A percentile compares a stretch with the other conserved stretches of the same genome.
phyloP scores from a whole-genome alignment of 2,888 invertebrate genomes.

The Synergus umbraculus region DNA sequence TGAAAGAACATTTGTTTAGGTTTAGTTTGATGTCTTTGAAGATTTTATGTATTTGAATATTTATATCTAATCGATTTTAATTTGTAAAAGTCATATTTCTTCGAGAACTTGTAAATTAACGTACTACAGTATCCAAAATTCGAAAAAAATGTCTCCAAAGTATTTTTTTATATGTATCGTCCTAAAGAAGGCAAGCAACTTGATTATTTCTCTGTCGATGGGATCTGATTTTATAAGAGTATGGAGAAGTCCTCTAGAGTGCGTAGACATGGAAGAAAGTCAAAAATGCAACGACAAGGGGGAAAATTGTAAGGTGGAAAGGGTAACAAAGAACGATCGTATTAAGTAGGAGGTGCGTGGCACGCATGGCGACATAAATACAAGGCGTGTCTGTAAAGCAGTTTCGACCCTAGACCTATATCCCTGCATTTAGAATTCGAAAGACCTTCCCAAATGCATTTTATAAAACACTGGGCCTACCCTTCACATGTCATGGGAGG shows the following conservation, averaged over 20 bases:
- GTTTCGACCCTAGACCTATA: constrained; percentile 57
- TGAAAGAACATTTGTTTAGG: not conserved
- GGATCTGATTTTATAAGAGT: not conserved
- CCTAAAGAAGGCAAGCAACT: not conserved
- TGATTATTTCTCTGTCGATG: not conserved
- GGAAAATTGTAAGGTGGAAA: constrained; percentile 35
- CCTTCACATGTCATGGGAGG: constrained; percentile 1
- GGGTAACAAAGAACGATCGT: constrained; percentile 57
- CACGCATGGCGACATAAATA: constrained; percentile 75
- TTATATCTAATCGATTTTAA: too few relatives aligned
- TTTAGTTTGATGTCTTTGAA: too few relatives aligned
- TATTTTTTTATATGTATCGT: too few relatives aligned
- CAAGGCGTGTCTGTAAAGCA: constrained; percentile 72
- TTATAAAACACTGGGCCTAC: constrained; percentile 4
- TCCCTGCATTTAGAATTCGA: constrained; percentile 19
- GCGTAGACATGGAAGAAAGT: constrained; percentile 43
- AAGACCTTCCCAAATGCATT: not conserved
- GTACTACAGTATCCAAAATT: too few relatives aligned
- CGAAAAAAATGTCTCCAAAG: too few relatives aligned
- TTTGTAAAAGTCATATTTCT: too few relatives aligned
- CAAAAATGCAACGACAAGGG: constrained; percentile 32
- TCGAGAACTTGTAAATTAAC: too few relatives aligned
- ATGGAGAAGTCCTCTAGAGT: constrained; percentile 46
- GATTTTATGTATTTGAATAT: too few relatives aligned
- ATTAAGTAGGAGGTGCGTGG: constrained; percentile 74